Conservation (phyloP, 1,140 invertebrate genomes). For the Trichogramma pretiosum region DNA sequence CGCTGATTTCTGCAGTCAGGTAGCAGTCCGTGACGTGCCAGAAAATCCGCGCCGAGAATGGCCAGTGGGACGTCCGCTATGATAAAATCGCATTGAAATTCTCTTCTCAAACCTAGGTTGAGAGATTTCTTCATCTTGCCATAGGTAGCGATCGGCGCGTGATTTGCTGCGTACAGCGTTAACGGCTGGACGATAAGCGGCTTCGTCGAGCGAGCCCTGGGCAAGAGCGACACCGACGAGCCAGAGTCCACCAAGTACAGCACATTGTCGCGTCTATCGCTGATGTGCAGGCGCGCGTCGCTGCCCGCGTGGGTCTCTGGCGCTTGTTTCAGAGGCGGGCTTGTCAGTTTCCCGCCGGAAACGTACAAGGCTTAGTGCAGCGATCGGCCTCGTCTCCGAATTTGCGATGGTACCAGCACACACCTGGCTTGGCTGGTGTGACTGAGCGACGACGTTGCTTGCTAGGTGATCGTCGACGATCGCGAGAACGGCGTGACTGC, state of each 20-base stretch:
- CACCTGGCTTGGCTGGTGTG: not conserved
- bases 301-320: no score
- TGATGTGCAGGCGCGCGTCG: conserved; percentile 2
- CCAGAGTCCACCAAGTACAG: conserved; percentile 14
- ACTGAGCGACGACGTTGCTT: not conserved
- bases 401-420: not conserved
- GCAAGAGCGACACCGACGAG: conserved; percentile 9
- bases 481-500: not conserved
- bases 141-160: no score
- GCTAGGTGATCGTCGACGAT: not conserved
- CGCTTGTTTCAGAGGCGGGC: no score
- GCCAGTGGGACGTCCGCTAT: conserved; percentile 21
- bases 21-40: conserved; percentile 26
- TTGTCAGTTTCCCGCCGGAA: not conserved
- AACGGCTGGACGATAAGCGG: not conserved
- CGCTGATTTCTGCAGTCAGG: conserved; percentile 24
- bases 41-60: conserved; percentile 29
- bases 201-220: not conserved
- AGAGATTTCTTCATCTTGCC: conserved; percentile 10
- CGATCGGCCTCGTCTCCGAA: not conserved
- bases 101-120: conserved; percentile 18
- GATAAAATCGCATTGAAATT: conserved; percentile 21
- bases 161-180: conserved; percentile 15
- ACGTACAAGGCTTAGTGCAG: not conserved
- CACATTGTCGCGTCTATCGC: not conserved